These are phyloP conservation scores for Climacteris rufus DNA, from an alignment of 2,113 vertebrate species.

Conservation along the genomic window DNA sequence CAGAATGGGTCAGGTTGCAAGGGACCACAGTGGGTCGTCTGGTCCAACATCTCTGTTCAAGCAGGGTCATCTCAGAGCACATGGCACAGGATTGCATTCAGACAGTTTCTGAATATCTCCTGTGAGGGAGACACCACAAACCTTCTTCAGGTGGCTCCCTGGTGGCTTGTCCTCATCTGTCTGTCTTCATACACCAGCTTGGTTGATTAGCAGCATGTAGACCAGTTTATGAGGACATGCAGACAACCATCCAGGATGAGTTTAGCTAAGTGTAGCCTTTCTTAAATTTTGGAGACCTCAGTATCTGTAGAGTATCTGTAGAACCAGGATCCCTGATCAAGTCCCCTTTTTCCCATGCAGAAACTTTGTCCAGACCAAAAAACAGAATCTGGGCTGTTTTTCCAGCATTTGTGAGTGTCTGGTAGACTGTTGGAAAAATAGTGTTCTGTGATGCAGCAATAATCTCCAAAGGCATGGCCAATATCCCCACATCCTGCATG, in stretches of 20 bases:
- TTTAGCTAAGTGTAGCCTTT: neutral
- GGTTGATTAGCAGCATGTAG: neutral
- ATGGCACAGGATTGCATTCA: neutral
- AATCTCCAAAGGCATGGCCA: fast-evolving
- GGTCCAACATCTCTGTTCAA: neutral
- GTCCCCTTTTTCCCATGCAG: neutral
- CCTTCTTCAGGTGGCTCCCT: neutral
- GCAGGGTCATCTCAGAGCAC: neutral
- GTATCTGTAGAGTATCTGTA: neutral
- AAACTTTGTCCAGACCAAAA: neutral
- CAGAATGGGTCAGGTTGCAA: neutral
- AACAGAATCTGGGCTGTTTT: neutral
- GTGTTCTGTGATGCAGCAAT: neutral
- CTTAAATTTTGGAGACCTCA: neutral
- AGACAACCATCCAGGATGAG: neutral
- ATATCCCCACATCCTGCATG: neutral
- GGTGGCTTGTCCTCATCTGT: neutral
- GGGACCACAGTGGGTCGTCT: neutral
- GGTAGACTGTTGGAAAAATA: neutral
- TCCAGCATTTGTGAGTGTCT: neutral
- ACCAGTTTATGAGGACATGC: neutral
- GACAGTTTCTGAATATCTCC: neutral
- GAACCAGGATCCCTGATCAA: neutral
- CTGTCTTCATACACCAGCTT: neutral
- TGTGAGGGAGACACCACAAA: neutral